These are phyloP conservation scores for Psittacula echo DNA, from an alignment of 2,797 vertebrate genomes.

Conservation along the genomic window DNA sequence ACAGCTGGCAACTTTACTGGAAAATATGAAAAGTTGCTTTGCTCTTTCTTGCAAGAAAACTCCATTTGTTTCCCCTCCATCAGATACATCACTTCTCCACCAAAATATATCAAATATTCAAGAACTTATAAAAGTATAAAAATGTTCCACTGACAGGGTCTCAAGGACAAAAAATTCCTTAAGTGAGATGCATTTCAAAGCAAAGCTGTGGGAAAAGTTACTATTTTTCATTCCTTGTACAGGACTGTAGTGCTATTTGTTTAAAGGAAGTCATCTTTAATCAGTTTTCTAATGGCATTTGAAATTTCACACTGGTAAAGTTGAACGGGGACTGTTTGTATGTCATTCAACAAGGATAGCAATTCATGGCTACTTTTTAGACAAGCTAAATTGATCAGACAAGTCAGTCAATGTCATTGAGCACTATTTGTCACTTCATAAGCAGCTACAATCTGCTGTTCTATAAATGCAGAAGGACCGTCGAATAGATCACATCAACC, in stretches of 20 bases:
- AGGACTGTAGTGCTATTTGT: background rate
- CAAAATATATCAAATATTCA: constrained; percentile 30
- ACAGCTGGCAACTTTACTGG: background rate
- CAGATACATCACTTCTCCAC: background rate
- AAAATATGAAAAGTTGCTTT: background rate
- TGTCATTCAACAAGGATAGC: constrained; percentile 79
- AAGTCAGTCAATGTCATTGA: constrained; percentile 90
- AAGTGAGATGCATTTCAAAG: background rate
- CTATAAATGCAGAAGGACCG: constrained; percentile 83
- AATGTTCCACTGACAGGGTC: background rate
- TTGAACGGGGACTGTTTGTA: constrained; percentile 69
- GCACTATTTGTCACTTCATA: constrained; percentile 84
- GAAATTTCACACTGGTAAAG: background rate
- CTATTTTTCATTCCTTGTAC: background rate
- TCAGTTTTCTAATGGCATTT: background rate
- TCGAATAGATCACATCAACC: constrained; percentile 92
- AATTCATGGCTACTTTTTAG: constrained; percentile 79
- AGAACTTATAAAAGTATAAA: constrained; percentile 3
- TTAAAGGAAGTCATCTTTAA: background rate
- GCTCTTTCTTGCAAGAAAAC: background rate
- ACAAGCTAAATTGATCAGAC: constrained; percentile 90
- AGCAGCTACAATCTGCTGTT: constrained; percentile 79
- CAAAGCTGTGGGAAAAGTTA: background rate
- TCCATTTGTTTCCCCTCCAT: background rate
- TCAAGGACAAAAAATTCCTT: background rate